Conservation (phyloP, 2,113 vertebrate species). For the Bufo bufo region DNA sequence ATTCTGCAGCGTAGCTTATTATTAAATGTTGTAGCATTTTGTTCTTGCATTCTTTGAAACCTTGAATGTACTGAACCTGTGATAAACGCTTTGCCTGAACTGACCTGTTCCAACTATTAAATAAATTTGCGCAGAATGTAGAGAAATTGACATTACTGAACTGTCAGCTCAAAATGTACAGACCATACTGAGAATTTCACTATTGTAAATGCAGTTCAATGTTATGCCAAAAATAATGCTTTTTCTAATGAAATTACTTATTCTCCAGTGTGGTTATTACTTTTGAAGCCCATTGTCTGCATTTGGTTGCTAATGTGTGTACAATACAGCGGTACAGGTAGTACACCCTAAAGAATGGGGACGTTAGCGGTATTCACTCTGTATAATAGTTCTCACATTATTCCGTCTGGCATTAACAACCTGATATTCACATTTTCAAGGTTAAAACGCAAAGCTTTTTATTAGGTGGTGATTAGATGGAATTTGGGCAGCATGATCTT, state of each 20-base stretch:
- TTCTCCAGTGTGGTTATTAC: background rate
- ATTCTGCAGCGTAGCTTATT: background rate
- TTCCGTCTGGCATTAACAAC: too few relatives aligned
- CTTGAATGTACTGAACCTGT: constrained; percentile 22
- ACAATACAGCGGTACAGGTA: background rate
- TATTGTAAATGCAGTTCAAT: constrained; percentile 37
- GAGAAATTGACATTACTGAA: constrained; percentile 36
- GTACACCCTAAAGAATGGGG: background rate
- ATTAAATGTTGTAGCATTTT: constrained; percentile 32
- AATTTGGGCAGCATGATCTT: too few relatives aligned
- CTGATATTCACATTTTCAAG: background rate
- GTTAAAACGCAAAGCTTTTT: background rate
- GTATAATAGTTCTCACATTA: background rate
- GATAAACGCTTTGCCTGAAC: constrained; percentile 21
- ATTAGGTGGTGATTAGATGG: too few relatives aligned
- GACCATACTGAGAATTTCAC: background rate
- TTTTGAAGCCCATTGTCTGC: background rate
- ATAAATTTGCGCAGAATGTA: constrained; percentile 30
- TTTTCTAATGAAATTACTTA: background rate
- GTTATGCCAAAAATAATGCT: background rate
- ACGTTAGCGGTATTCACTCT: background rate
- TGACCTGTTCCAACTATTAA: constrained; percentile 44
- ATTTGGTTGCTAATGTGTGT: background rate
- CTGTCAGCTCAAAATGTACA: constrained; percentile 23
- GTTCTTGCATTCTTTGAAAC: constrained; percentile 39